phyloP scores from a whole-genome alignment of 2,113 vertebrate genomes.

The Antidorcas marsupialis region DNA sequence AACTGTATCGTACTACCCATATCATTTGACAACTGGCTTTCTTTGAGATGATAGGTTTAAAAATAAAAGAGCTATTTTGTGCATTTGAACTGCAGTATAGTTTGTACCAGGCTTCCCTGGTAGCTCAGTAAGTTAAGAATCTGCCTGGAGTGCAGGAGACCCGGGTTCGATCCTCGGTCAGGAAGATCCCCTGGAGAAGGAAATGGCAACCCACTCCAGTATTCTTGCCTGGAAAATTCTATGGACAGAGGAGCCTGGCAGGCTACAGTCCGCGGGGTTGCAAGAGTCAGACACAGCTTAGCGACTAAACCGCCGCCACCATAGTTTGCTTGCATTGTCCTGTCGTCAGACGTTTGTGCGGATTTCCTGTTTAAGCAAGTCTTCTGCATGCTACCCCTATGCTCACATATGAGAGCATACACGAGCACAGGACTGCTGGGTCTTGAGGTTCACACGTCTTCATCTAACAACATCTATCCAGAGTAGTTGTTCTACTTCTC shows the following conservation, averaged over 20 bases:
- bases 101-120: not conserved
- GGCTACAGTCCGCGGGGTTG: not conserved
- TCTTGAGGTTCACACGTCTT: not conserved
- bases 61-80: not conserved
- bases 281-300: not conserved
- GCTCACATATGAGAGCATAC: not conserved
- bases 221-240: not conserved
- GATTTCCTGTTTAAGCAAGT: not conserved
- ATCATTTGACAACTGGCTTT: not conserved
- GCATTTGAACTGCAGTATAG: not conserved
- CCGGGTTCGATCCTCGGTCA: accelerated
- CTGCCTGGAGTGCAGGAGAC: not conserved
- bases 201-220: not conserved
- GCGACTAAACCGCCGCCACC: not conserved
- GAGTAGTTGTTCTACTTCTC: not conserved
- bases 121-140: not conserved
- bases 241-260: not conserved
- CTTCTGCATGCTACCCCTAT: not conserved
- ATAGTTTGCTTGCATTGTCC: not conserved
- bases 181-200: not conserved
- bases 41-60: not conserved
- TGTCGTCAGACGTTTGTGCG: not conserved
- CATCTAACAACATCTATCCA: not conserved
- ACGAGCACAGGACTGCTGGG: not conserved
- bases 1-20: not conserved